A percentile compares a stretch with the other conserved stretches of the same genome.
Evolutionary conservation across 1,140 invertebrate species (phyloP).

Genomic region (Eumaeus atala): DNA sequence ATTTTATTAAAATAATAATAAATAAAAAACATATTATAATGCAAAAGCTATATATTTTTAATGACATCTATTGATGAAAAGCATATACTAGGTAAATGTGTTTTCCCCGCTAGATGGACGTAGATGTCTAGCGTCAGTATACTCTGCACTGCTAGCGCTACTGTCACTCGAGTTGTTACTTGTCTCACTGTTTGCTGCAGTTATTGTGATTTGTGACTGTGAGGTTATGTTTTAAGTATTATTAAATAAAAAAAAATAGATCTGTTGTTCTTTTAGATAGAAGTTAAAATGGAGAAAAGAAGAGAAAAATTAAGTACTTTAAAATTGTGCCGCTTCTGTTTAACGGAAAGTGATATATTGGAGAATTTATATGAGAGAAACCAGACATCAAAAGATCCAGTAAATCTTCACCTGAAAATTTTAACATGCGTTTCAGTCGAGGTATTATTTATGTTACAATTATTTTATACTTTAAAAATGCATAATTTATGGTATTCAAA

Average conservation of each 20-base stretch:
- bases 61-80: background rate
- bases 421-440: slow-evolving; percentile 84
- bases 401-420: slow-evolving; percentile 81
- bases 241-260: slow-evolving; percentile 28
- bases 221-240: slow-evolving; percentile 40
- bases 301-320: slow-evolving; percentile 75
- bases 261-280: slow-evolving; percentile 26
- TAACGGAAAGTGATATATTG: slow-evolving; percentile 76
- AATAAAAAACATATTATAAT: background rate
- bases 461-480: background rate
- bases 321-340: slow-evolving; percentile 83
- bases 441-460: slow-evolving; percentile 67
- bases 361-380: slow-evolving; percentile 79
- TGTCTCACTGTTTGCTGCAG: background rate
- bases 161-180: background rate
- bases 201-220: slow-evolving; percentile 16
- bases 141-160: background rate
- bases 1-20: background rate
- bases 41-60: too few relatives aligned
- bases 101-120: background rate
- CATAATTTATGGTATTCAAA: too few relatives aligned
- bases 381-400: slow-evolving; percentile 70
- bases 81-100: background rate
- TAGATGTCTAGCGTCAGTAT: background rate
- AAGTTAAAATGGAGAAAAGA: slow-evolving; percentile 76